Evolutionary conservation across 2,888 invertebrate genomes (phyloP).

Genomic region (Agonopterix heracliana): DNA sequence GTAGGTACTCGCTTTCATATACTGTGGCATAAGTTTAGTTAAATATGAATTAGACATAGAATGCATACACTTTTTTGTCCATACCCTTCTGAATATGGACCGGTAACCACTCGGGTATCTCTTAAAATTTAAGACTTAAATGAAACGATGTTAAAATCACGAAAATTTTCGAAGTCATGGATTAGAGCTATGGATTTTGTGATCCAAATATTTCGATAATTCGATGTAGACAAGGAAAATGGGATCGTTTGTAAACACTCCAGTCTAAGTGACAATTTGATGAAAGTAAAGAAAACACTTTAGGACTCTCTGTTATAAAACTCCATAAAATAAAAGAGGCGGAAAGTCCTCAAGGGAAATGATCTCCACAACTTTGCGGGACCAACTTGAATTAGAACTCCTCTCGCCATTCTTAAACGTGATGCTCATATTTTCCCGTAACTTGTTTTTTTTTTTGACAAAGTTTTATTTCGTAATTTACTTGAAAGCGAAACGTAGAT

Average conservation of each 20-base stretch:
- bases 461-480: constrained; percentile 45
- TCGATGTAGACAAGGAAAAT: too few relatives aligned
- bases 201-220: too few relatives aligned
- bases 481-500: constrained; percentile 22
- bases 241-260: not conserved
- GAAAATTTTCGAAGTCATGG: too few relatives aligned
- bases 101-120: too few relatives aligned
- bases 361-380: constrained; percentile 35
- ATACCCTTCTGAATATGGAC: too few relatives aligned
- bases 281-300: constrained; percentile 24
- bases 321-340: constrained; percentile 32
- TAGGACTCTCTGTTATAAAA: constrained; percentile 30
- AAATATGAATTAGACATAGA: too few relatives aligned
- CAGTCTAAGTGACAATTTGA: constrained; percentile 20
- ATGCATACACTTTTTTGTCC: too few relatives aligned
- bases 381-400: constrained; percentile 55
- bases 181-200: too few relatives aligned
- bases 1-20: too few relatives aligned
- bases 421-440: constrained; percentile 39
- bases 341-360: constrained; percentile 39
- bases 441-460: constrained; percentile 35
- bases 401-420: constrained; percentile 42
- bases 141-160: too few relatives aligned
- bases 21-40: too few relatives aligned
- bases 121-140: too few relatives aligned